These are phyloP conservation scores for Cryptotermes secundus DNA, from an alignment of 1,140 invertebrate species.

Conservation along the genomic window DNA sequence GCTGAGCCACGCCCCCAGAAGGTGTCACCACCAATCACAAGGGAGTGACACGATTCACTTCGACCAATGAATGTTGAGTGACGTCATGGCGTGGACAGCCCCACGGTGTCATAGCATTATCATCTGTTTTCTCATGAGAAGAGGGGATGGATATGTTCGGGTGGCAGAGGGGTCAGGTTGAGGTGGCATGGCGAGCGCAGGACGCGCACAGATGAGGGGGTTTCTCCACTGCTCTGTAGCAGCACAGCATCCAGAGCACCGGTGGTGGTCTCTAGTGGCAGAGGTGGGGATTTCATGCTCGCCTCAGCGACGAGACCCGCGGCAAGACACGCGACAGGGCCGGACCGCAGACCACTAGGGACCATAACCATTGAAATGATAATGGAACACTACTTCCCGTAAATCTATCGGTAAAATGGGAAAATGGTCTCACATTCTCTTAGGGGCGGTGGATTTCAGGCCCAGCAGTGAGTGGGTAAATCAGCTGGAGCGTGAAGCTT, in stretches of 20 bases:
- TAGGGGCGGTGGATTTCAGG: too few species aligned
- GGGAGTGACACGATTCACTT: neutral
- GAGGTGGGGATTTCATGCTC: neutral
- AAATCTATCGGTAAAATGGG: too few species aligned
- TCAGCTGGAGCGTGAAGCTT: too few species aligned
- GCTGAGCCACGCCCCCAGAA: neutral
- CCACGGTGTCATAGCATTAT: conserved; percentile 37
- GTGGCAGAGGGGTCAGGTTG: neutral
- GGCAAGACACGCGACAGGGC: neutral
- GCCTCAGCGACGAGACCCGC: neutral
- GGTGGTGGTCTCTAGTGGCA: conserved; percentile 22
- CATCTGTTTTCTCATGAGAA: conserved; percentile 34
- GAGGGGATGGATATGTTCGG: neutral
- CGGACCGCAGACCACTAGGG: too few species aligned
- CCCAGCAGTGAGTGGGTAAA: too few species aligned
- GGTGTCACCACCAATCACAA: conserved; percentile 2
- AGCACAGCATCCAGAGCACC: neutral
- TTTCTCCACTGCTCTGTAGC: neutral
- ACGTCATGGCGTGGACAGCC: conserved; percentile 33
- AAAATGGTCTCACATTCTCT: too few species aligned
- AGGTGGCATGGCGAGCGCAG: neutral
- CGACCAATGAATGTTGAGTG: conserved; percentile 28
- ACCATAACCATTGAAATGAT: too few species aligned
- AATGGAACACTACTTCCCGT: too few species aligned
- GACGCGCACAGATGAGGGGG: neutral